phyloP scores from a whole-genome alignment of 2,888 invertebrate genomes.

The Lissocephala sabroskyi region DNA sequence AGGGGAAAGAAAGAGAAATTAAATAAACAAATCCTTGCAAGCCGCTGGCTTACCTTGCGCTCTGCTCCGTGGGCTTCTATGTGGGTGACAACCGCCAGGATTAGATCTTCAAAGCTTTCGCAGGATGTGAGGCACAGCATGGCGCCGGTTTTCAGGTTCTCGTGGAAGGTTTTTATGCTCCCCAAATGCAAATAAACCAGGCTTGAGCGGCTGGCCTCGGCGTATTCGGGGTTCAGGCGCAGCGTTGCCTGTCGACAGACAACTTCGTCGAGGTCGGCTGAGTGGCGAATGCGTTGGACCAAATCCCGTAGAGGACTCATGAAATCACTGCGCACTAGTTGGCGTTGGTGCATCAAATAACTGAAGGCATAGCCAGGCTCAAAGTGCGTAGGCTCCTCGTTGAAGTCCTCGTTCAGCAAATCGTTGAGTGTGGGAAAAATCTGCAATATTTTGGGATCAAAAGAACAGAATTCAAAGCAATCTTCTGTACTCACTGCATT shows the following conservation, averaged over 20 bases:
- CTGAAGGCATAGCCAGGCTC: slow-evolving; percentile 66
- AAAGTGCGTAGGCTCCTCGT: too few relatives aligned
- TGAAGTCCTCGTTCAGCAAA: slow-evolving; percentile 71
- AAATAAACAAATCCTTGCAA: too few relatives aligned
- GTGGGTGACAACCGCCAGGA: slow-evolving; percentile 80
- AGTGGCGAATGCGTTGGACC: slow-evolving; percentile 28
- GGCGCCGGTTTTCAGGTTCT: slow-evolving; percentile 74
- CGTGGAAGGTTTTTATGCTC: slow-evolving; percentile 7
- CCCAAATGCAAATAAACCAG: too few relatives aligned
- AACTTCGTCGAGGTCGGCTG: slow-evolving; percentile 3
- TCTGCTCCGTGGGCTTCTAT: too few relatives aligned
- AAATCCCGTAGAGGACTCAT: slow-evolving; percentile 79
- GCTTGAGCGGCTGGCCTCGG: too few relatives aligned
- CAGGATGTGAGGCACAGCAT: slow-evolving; percentile 79
- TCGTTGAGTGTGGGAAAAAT: slow-evolving; percentile 75
- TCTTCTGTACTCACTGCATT: too few relatives aligned
- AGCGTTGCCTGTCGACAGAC: slow-evolving; percentile 38
- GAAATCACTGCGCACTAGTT: slow-evolving; percentile 86
- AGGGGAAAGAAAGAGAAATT: too few relatives aligned
- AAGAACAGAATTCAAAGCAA: too few relatives aligned
- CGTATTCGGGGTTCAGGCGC: slow-evolving; percentile 55
- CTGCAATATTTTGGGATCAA: too few relatives aligned
- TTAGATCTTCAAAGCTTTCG: slow-evolving; percentile 79
- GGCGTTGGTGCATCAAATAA: slow-evolving; percentile 86
- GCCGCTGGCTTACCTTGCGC: too few relatives aligned